Percentiles rank a stretch among this genome's conserved stretches.
Conservation (phyloP, 2,888 invertebrate species). For the Cerceris ruficornis region DNA sequence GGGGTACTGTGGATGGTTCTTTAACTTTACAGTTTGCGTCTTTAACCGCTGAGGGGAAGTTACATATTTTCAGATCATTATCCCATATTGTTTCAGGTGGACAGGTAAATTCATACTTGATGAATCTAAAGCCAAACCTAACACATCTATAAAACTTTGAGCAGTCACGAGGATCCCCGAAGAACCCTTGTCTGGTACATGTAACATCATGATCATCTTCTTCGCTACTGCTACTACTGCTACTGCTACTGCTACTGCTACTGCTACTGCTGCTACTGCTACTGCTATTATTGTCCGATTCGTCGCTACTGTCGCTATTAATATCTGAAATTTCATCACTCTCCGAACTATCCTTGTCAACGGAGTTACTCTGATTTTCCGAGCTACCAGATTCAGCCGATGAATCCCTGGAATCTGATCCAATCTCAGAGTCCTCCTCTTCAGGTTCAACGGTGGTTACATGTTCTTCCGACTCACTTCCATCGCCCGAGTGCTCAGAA, state of each 20-base stretch:
- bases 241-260: no score
- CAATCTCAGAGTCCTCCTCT: background rate
- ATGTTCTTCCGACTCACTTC: background rate
- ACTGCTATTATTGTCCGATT: no score
- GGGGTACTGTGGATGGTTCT: background rate
- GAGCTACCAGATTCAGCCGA: background rate
- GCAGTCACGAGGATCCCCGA: constrained; percentile 44
- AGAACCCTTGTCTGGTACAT: constrained; percentile 47
- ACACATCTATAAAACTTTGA: constrained; percentile 51
- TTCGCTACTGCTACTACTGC: background rate
- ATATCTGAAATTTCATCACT: no score
- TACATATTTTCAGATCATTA: constrained; percentile 85
- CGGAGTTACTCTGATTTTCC: no score
- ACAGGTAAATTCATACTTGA: constrained; percentile 87
- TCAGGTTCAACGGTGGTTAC: background rate
- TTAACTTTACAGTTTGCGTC: constrained; percentile 1
- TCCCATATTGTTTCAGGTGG: constrained; percentile 90
- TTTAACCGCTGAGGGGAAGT: constrained; percentile 70
- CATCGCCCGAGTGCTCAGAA: background rate
- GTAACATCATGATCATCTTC: constrained; percentile 1
- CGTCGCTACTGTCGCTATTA: no score
- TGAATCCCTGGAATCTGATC: background rate
- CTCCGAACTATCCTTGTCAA: no score
- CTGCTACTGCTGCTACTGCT: no score
- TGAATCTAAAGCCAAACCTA: constrained; percentile 75